Conservation (phyloP, 2,888 invertebrate genomes). For the Scotopteryx bipunctaria region DNA sequence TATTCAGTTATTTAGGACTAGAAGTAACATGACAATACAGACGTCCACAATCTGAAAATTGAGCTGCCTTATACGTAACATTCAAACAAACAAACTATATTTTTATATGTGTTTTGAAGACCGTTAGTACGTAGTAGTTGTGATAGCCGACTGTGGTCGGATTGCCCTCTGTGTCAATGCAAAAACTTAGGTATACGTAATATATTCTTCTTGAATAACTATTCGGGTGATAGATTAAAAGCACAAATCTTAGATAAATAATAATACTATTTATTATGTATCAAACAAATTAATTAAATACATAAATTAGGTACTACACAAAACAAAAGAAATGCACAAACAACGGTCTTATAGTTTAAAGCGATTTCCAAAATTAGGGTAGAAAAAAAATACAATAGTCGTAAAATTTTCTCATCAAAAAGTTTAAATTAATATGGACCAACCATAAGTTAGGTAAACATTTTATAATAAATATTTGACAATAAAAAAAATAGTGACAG, state of each 20-base stretch:
- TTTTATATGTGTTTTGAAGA: slow-evolving; percentile 49
- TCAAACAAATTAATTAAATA: no score
- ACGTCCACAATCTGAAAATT: slow-evolving; percentile 49
- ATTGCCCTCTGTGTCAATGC: slow-evolving; percentile 62
- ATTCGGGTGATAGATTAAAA: slow-evolving; percentile 17
- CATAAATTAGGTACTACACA: no score
- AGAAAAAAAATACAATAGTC: no score
- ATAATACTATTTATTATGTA: background rate
- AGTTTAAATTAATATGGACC: no score
- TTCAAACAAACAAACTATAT: slow-evolving; percentile 58
- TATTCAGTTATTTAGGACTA: slow-evolving; percentile 24
- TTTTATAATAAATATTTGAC: no score
- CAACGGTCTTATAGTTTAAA: no score
- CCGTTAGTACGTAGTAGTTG: slow-evolving; percentile 59
- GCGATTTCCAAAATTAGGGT: no score
- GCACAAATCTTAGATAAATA: background rate
- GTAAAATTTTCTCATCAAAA: no score
- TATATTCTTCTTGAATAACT: slow-evolving; percentile 28
- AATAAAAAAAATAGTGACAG: no score
- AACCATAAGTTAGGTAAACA: no score
- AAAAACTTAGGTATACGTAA: slow-evolving; percentile 39
- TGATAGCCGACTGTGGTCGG: slow-evolving; percentile 60
- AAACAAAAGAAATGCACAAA: no score
- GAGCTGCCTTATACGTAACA: slow-evolving; percentile 58
- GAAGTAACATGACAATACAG: slow-evolving; percentile 66